These are phyloP conservation scores for Oreochromis mossambicus DNA, from an alignment of 2,797 vertebrate species.

Conservation along the genomic window DNA sequence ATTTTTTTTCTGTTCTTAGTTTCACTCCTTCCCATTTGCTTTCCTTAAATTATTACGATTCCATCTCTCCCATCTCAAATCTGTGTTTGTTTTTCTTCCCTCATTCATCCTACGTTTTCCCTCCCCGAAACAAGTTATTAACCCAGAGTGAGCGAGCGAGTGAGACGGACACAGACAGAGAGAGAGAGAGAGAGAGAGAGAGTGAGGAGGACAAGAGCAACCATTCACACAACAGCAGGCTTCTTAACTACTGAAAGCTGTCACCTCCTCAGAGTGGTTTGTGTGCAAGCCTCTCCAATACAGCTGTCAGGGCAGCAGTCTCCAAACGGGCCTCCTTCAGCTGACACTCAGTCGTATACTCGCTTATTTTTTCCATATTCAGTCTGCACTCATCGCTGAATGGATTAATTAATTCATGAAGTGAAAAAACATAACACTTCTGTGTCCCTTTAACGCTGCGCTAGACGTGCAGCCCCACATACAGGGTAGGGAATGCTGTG, in stretches of 20 bases:
- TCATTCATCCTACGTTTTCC: neutral
- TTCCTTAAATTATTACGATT: slow-evolving; percentile 7
- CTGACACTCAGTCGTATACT: neutral
- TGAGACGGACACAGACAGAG: neutral
- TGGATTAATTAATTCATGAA: slow-evolving; percentile 1
- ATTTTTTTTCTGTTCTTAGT: neutral
- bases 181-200: neutral
- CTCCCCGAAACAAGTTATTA: slow-evolving; percentile 11
- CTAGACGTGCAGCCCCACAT: neutral
- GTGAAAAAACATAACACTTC: neutral
- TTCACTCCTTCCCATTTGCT: neutral
- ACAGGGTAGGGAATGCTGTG: neutral
- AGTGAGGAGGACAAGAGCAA: slow-evolving; percentile 41
- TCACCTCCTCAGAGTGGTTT: slow-evolving; percentile 22
- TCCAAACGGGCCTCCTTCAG: slow-evolving; percentile 16
- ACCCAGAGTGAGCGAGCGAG: neutral
- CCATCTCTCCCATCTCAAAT: neutral
- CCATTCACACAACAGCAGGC: slow-evolving; percentile 55
- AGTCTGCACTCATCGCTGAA: neutral
- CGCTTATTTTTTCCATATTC: neutral
- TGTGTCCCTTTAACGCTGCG: neutral
- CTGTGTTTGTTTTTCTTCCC: neutral
- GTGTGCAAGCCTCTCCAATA: slow-evolving; percentile 37
- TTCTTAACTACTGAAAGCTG: slow-evolving; percentile 46
- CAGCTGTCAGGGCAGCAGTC: slow-evolving; percentile 50